phyloP scores from a whole-genome alignment of 2,113 vertebrate species.

The Hippopotamus amphibius region DNA sequence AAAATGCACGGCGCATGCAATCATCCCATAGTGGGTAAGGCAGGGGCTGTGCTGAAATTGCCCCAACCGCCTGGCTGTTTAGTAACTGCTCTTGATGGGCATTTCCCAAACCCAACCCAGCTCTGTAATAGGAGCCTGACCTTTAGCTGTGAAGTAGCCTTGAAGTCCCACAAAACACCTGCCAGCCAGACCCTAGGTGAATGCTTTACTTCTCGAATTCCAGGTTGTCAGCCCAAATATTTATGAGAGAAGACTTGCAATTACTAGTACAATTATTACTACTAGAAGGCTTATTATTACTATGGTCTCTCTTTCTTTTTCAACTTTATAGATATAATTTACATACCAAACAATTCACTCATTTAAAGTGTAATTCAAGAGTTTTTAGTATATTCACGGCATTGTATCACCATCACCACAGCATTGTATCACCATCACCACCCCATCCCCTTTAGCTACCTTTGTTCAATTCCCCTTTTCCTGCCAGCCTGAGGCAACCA shows the following conservation, averaged over 20 bases:
- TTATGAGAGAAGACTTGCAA: neutral
- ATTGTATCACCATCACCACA: neutral
- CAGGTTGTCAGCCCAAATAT: neutral
- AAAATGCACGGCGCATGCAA: accelerated
- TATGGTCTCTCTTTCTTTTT: neutral
- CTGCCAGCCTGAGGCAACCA: neutral
- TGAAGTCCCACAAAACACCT: too few species aligned
- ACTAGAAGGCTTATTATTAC: neutral
- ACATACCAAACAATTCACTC: neutral
- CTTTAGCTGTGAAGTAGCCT: neutral
- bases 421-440: too few species aligned
- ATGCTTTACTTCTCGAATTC: neutral
- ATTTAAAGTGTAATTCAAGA: neutral
- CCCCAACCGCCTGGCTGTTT: neutral
- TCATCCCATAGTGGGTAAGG: neutral
- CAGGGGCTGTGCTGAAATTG: neutral
- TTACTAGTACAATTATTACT: neutral
- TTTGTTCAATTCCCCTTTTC: neutral
- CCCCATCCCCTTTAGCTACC: neutral
- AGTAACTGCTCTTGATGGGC: neutral
- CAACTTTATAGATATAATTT: neutral
- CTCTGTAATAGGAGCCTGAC: neutral
- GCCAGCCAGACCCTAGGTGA: neutral
- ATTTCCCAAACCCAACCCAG: neutral
- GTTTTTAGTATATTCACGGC: neutral